Evolutionary conservation across 2,888 invertebrate species (phyloP).

Genomic region (Stictocephala bisonia): DNA sequence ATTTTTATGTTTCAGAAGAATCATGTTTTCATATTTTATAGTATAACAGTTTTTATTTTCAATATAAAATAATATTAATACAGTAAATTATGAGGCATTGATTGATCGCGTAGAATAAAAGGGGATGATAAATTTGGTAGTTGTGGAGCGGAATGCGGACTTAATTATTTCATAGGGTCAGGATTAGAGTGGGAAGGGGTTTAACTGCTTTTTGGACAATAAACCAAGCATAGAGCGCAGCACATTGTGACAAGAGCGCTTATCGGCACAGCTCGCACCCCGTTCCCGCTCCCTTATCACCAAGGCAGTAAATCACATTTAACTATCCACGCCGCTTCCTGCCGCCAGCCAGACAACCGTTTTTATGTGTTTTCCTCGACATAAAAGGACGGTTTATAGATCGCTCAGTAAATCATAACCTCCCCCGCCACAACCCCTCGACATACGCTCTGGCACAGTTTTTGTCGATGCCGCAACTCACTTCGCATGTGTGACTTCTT

Average conservation of each 20-base stretch:
- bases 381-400: slow-evolving; percentile 48
- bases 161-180: slow-evolving; percentile 50
- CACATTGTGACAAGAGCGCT: slow-evolving; percentile 48
- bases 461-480: slow-evolving; percentile 11
- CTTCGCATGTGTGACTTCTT: slow-evolving; percentile 15
- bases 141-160: slow-evolving; percentile 40
- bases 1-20: too few species aligned
- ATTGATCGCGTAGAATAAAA: slow-evolving; percentile 31
- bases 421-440: not conserved
- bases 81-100: too few species aligned
- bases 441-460: slow-evolving; percentile 17
- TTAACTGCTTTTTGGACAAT: slow-evolving; percentile 50
- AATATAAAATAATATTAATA: too few species aligned
- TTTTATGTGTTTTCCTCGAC: slow-evolving; percentile 49
- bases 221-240: slow-evolving; percentile 46
- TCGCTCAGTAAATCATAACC: slow-evolving; percentile 44
- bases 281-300: slow-evolving; percentile 47
- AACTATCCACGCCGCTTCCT: slow-evolving; percentile 49
- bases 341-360: slow-evolving; percentile 46
- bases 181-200: slow-evolving; percentile 48
- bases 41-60: too few species aligned
- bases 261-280: slow-evolving; percentile 43
- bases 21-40: too few species aligned
- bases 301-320: slow-evolving; percentile 48
- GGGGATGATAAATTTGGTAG: slow-evolving; percentile 24